Conservation (phyloP, 2,888 invertebrate genomes). For the Drosophila mayaguana region DNA sequence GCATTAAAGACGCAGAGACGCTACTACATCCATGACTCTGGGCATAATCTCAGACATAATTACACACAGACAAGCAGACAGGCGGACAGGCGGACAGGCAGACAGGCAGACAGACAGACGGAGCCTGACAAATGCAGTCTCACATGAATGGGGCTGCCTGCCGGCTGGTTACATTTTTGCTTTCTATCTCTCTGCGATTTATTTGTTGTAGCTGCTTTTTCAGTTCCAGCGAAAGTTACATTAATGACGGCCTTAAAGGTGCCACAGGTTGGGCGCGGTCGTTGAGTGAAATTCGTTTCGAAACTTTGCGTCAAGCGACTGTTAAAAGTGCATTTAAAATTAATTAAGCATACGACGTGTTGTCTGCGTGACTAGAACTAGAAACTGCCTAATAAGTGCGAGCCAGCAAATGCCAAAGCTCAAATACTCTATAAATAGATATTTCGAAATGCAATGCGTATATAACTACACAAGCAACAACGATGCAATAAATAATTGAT, state of each 20-base stretch:
- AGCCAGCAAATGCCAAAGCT: background rate
- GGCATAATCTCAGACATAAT: constrained; percentile 80
- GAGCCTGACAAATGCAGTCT: constrained; percentile 74
- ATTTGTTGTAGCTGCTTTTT: constrained; percentile 31
- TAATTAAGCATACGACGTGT: constrained; percentile 72
- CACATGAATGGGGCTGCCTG: constrained; percentile 60
- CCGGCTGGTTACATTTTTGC: constrained; percentile 32
- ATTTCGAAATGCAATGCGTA: background rate
- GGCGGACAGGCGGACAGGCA: constrained; percentile 13
- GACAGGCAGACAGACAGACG: constrained; percentile 10
- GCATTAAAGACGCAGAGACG: constrained; percentile 42
- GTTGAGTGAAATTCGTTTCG: constrained; percentile 38
- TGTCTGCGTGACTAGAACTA: constrained; percentile 24
- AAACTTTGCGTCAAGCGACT: constrained; percentile 49
- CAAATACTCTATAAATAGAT: constrained; percentile 1
- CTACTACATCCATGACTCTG: constrained; percentile 62
- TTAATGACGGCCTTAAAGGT: constrained; percentile 59
- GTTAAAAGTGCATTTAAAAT: constrained; percentile 76
- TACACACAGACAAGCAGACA: constrained; percentile 59
- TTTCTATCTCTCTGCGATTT: constrained; percentile 30
- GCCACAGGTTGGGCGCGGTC: constrained; percentile 12
- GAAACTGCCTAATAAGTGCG: background rate
- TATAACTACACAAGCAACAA: no score
- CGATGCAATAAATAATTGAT: background rate
- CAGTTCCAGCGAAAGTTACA: constrained; percentile 55